Percentiles rank a stretch among this genome's conserved stretches.
phyloP scores from a whole-genome alignment of 2,888 invertebrate genomes.

The Acrobasis consociella region DNA sequence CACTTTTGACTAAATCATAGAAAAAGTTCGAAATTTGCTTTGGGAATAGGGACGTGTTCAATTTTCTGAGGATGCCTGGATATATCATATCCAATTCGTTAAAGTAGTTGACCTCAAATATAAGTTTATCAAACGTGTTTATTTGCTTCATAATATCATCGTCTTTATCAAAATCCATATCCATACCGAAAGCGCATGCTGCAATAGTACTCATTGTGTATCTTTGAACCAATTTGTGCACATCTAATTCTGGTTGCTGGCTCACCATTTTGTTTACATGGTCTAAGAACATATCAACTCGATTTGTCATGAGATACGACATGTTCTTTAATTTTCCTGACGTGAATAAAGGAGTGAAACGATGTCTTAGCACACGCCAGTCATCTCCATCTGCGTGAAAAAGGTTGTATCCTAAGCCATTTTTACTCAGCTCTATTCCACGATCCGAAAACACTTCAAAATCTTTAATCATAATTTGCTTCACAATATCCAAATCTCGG shows the following conservation, averaged over 20 bases:
- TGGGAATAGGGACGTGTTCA: conserved; percentile 46
- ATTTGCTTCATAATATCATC: conserved; percentile 6
- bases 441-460: conserved; percentile 55
- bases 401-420: conserved; percentile 52
- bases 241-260: conserved; percentile 38
- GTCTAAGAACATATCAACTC: conserved; percentile 44
- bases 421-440: conserved; percentile 48
- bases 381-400: conserved; percentile 54
- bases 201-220: conserved; percentile 50
- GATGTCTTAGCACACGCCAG: conserved; percentile 51
- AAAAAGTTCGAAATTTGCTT: conserved; percentile 41
- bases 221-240: conserved; percentile 42
- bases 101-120: conserved; percentile 31
- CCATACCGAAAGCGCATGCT: conserved; percentile 51
- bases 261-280: conserved; percentile 34
- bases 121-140: conserved; percentile 31
- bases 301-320: conserved; percentile 49
- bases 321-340: conserved; percentile 62
- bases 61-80: conserved; percentile 48
- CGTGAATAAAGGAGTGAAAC: conserved; percentile 58
- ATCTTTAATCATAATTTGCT: conserved; percentile 58
- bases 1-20: conserved; percentile 37
- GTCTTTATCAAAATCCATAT: conserved; percentile 37
- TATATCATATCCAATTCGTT: conserved; percentile 49
- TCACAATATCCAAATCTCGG: conserved; percentile 56